A percentile compares a stretch with the other conserved stretches of the same genome.
These are phyloP conservation scores for Ctenicera cuprea DNA, from an alignment of 2,888 invertebrate genomes.

Conservation along the genomic window DNA sequence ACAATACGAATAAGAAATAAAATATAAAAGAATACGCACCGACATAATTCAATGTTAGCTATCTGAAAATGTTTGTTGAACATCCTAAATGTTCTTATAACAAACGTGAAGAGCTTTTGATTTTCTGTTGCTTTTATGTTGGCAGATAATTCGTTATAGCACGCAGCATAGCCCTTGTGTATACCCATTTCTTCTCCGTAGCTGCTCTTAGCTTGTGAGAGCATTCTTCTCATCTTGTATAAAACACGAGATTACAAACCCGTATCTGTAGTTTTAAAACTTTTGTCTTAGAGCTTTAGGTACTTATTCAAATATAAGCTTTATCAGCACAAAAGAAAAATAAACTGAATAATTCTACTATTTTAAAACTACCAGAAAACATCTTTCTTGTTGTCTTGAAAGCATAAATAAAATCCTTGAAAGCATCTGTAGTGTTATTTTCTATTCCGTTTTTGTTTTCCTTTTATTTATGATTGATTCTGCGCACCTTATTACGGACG, in stretches of 20 bases:
- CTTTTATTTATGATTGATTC: slow-evolving; percentile 28
- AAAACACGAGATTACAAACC: slow-evolving; percentile 8
- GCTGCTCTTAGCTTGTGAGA: background rate
- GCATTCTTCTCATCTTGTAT: slow-evolving; percentile 1
- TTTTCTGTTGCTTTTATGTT: slow-evolving; percentile 5
- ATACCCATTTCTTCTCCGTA: background rate
- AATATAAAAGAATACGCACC: too few relatives aligned
- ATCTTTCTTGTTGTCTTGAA: too few relatives aligned
- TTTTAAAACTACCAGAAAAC: too few relatives aligned
- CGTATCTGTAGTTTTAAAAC: background rate
- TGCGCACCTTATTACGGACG: slow-evolving; percentile 22
- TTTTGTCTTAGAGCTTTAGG: background rate
- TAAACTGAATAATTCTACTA: too few relatives aligned
- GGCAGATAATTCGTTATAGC: slow-evolving; percentile 4
- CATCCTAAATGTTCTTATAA: background rate
- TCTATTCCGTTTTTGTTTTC: slow-evolving; percentile 22
- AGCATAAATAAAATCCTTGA: too few relatives aligned
- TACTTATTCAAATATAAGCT: too few relatives aligned
- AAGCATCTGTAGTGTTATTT: too few relatives aligned
- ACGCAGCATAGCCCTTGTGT: background rate
- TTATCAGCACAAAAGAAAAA: too few relatives aligned
- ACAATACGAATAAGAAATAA: too few relatives aligned
- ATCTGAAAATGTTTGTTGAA: too few relatives aligned
- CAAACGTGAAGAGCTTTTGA: background rate
- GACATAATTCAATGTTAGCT: too few relatives aligned